These are phyloP conservation scores for Venustoraphidia nigricollis DNA, from an alignment of 2,888 invertebrate species.

Conservation along the genomic window DNA sequence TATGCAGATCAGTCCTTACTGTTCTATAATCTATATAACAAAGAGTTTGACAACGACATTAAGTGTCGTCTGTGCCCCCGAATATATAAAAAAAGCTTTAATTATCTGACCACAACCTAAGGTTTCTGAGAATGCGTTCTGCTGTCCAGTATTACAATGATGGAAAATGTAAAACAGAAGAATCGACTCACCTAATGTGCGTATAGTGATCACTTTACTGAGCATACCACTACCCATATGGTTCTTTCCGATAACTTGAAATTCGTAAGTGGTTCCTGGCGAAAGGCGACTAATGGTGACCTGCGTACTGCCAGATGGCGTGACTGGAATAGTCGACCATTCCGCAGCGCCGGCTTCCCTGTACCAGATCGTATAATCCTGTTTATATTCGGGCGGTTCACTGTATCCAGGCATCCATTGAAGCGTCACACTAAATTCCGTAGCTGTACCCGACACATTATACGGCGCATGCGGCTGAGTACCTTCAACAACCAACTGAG, in stretches of 20 bases:
- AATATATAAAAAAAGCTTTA: too few relatives aligned
- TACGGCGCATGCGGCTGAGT: constrained; percentile 96
- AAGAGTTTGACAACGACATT: too few relatives aligned
- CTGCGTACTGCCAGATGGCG: constrained; percentile 77
- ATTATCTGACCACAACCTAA: too few relatives aligned
- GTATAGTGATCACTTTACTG: constrained; percentile 81
- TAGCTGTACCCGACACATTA: constrained; percentile 81
- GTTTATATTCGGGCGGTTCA: constrained; percentile 88
- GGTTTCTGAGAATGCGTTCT: too few relatives aligned
- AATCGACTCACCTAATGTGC: constrained; percentile 63
- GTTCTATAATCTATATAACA: too few relatives aligned
- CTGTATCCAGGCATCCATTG: constrained; percentile 92
- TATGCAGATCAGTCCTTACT: too few relatives aligned
- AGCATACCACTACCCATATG: constrained; percentile 90
- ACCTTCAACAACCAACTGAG: constrained; percentile 80
- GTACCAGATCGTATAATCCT: constrained; percentile 92
- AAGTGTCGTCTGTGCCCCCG: too few relatives aligned
- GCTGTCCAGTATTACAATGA: constrained; percentile 11
- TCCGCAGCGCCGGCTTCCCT: constrained; percentile 74
- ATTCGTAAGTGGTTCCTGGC: constrained; percentile 86
- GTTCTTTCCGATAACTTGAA: constrained; percentile 91
- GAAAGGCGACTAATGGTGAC: constrained; percentile 82
- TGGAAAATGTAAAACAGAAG: constrained; percentile 3
- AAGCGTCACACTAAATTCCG: constrained; percentile 79
- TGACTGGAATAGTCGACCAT: constrained; percentile 88